Evolutionary conservation across 2,888 invertebrate genomes (phyloP).

Genomic region (Andrena camellia): DNA sequence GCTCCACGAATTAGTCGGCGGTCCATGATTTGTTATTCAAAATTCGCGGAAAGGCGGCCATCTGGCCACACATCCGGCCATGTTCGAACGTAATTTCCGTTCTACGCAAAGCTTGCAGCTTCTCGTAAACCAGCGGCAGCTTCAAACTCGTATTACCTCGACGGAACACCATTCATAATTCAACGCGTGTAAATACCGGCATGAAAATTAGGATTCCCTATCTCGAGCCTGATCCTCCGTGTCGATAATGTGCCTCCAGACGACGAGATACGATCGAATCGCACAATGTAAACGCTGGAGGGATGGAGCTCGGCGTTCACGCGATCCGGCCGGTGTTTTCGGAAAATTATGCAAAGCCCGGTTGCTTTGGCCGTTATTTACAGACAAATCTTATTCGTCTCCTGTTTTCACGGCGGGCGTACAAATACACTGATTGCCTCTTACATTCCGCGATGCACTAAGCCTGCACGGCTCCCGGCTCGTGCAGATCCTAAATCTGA

Average conservation of each 20-base stretch:
- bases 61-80: constrained; percentile 64
- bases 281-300: constrained; percentile 7
- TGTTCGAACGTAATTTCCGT: constrained; percentile 71
- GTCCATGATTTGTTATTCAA: constrained; percentile 77
- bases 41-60: constrained; percentile 73
- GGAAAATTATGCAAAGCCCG: constrained; percentile 56
- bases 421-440: constrained; percentile 69
- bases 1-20: constrained; percentile 64
- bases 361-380: constrained; percentile 57
- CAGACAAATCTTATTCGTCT: constrained; percentile 46
- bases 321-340: constrained; percentile 30
- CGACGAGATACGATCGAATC: background rate
- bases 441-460: constrained; percentile 57
- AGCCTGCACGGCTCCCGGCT: constrained; percentile 47
- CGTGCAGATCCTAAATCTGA: constrained; percentile 68
- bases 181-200: constrained; percentile 18
- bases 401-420: constrained; percentile 36
- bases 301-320: constrained; percentile 23
- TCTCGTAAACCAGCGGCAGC: constrained; percentile 32
- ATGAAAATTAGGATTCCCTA: background rate
- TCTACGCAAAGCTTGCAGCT: constrained; percentile 52
- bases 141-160: background rate
- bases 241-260: background rate
- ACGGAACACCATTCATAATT: constrained; percentile 33
- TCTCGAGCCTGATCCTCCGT: background rate